These are phyloP conservation scores for Thalassoma bifasciatum DNA, from an alignment of 2,113 vertebrate species.

Conservation along the genomic window DNA sequence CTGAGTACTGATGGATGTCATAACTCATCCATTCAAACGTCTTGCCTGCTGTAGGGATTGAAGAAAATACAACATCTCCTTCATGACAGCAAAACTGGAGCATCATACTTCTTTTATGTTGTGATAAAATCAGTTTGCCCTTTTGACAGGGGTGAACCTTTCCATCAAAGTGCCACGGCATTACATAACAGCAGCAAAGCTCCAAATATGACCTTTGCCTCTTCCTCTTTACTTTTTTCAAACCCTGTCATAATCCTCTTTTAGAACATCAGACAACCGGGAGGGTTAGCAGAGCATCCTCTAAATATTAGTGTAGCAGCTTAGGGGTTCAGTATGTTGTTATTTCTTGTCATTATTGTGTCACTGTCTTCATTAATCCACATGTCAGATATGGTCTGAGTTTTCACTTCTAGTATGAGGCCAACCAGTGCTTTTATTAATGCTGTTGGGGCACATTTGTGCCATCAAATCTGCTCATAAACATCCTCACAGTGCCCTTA, in stretches of 20 bases:
- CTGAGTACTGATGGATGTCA: not conserved
- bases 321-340: not conserved
- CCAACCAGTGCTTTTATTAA: not conserved
- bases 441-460: not conserved
- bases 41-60: not conserved
- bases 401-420: not conserved
- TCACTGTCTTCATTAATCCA: not conserved
- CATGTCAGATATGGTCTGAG: not conserved
- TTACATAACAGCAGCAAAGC: slow-evolving; percentile 21
- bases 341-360: not conserved
- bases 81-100: not conserved
- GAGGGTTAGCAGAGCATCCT: not conserved
- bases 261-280: not conserved
- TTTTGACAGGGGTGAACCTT: slow-evolving; percentile 1
- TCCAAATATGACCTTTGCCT: slow-evolving; percentile 11
- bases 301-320: not conserved
- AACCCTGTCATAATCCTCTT: slow-evolving; percentile 32
- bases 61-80: not conserved
- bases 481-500: not conserved
- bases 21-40: not conserved
- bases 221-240: slow-evolving; percentile 2
- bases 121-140: not conserved
- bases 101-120: not conserved
- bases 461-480: not conserved
- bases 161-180: not conserved